phyloP scores from a whole-genome alignment of 2,888 invertebrate genomes.

The Diarsia mendica region DNA sequence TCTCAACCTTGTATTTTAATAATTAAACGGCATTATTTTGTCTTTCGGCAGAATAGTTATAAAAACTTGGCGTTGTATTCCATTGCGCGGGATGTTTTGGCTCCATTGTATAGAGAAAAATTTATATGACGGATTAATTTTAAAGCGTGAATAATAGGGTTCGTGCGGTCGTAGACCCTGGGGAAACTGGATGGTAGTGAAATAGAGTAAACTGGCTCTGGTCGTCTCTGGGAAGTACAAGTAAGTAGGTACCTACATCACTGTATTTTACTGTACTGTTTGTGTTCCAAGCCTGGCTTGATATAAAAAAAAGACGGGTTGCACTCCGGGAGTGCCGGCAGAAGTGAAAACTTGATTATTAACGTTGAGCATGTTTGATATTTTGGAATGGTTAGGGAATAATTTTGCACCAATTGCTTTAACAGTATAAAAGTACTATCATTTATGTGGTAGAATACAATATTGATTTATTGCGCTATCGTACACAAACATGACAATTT shows the following conservation, averaged over 20 bases:
- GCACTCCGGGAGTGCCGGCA: no score
- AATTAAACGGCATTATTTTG: background rate
- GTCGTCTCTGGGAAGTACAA: no score
- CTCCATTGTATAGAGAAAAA: slow-evolving; percentile 12
- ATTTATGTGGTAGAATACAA: no score
- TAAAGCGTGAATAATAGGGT: slow-evolving; percentile 35
- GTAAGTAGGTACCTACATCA: background rate
- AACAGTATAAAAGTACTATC: no score
- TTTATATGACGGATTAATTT: slow-evolving; percentile 21
- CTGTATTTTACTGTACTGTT: background rate
- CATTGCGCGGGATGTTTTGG: slow-evolving; percentile 20
- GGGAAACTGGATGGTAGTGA: slow-evolving; percentile 21
- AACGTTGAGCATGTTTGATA: no score
- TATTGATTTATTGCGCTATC: no score
- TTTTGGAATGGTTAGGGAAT: no score
- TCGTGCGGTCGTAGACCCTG: slow-evolving; percentile 28
- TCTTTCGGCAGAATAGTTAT: slow-evolving; percentile 7
- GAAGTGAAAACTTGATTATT: no score
- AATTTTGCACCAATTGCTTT: no score
- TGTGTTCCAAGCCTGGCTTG: no score
- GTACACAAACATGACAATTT: no score
- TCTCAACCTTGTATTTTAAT: slow-evolving; percentile 17
- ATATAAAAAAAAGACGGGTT: no score
- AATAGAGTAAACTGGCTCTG: background rate
- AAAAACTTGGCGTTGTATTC: slow-evolving; percentile 31